A percentile compares a stretch with the other conserved stretches of the same genome.
Evolutionary conservation across 2,113 vertebrate species (phyloP).

Genomic region (Pelvicachromis taeniatus): DNA sequence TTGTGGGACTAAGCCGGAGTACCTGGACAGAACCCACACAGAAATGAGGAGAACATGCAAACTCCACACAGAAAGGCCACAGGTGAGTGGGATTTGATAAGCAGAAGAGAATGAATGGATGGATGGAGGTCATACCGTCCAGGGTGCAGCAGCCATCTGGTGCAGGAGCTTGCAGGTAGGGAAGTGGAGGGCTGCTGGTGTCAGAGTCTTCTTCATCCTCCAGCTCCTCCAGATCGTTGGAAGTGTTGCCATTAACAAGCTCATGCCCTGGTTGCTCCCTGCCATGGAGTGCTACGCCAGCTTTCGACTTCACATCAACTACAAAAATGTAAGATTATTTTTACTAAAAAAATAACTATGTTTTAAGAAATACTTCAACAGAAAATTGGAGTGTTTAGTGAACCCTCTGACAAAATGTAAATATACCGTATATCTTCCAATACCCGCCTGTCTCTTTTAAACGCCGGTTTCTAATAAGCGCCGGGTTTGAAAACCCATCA

Average conservation of each 20-base stretch:
- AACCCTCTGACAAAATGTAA: not conserved
- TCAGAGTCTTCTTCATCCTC: conserved; percentile 91
- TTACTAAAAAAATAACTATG: not conserved
- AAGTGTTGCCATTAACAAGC: conserved; percentile 75
- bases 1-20: not conserved
- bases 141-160: conserved; percentile 94
- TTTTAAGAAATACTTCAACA: not conserved
- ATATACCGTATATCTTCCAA: too few species aligned
- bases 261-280: conserved; percentile 79
- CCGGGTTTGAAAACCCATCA: too few species aligned
- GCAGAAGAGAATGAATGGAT: not conserved
- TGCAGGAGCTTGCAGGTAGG: conserved; percentile 87
- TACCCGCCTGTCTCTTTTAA: too few species aligned
- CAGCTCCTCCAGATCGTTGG: conserved; percentile 84
- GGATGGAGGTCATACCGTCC: conserved; percentile 75
- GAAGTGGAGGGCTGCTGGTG: conserved; percentile 90
- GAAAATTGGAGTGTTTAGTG: not conserved
- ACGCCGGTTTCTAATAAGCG: too few species aligned
- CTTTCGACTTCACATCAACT: conserved; percentile 87
- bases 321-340: not conserved
- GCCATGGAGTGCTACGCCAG: conserved; percentile 71
- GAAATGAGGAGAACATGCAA: not conserved
- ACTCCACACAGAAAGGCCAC: not conserved
- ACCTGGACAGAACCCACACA: not conserved
- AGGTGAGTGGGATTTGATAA: not conserved